Evolutionary conservation across 2,888 invertebrate genomes (phyloP), one percentile per base, ranked within the genome.

Genomic region (Dasypogon diadema): DNA sequence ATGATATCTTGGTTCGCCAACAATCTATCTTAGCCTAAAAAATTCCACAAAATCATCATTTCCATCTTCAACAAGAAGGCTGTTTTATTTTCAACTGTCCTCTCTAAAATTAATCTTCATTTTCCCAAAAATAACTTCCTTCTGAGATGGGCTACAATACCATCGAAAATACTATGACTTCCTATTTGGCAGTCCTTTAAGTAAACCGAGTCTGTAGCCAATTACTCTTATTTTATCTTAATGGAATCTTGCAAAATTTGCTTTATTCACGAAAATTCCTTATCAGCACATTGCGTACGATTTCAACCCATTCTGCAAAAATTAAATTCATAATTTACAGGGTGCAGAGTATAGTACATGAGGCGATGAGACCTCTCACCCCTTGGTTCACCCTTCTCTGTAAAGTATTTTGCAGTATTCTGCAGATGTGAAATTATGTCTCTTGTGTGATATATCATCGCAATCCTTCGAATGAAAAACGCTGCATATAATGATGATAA

Each of bases 251-350:
- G n/a, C 37, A 60, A 60, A 60, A 60, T 60, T 60, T 60, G 21
- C 42, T 60, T 60, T 58, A 58, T 58, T 58, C 58, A 22, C 30
- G 12, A 42, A 42, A 12, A 42, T 42, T 12, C n/a, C 42, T 42
- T 60, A 60, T 60, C 37, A 37, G 60, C 37, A 12, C 14, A 16
- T n/a, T 60, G 37, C 60, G 37, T 60, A 37, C 21, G 37, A 60
- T 18, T 60, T 2, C 18, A 60, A 37, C 60, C 37, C 60, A 60
- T 60, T 60, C 60, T 22, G 60, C 60, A 60, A 60, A 60, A 60
- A 60, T 60, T 60, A 60, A 60, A 60, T 60, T 60, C 60, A 37
- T 60, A 60, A 34, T 60, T 60, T 60, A 37, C 37, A 60, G 37
- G 37, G 60, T 37, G n/a, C n/a, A n/a, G n/a, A n/a, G n/a, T n/a